A percentile compares a stretch with the other conserved stretches of the same genome.
These are phyloP conservation scores for Tipula helvola DNA, from an alignment of 2,888 invertebrate genomes.

Conservation along the genomic window DNA sequence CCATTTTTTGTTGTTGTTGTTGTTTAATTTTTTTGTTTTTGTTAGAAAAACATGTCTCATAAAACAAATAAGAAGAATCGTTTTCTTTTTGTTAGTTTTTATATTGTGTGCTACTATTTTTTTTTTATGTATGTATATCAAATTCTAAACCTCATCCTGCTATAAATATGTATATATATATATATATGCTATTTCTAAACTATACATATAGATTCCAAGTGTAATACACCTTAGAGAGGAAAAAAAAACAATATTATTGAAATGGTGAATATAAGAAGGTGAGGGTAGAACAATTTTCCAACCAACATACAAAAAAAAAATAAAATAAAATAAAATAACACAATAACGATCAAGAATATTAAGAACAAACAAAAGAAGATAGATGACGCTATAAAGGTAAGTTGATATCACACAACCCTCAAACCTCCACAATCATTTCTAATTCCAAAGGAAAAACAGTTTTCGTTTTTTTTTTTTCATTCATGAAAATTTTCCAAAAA, in stretches of 20 bases:
- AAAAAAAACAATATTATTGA: not conserved
- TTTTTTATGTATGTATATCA: not conserved
- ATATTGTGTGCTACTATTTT: not conserved
- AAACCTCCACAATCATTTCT: not conserved
- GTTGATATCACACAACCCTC: not conserved
- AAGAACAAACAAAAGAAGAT: conserved; percentile 4
- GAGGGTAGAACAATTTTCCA: not conserved
- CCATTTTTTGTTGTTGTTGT: not conserved
- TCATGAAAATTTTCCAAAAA: not conserved
- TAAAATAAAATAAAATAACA: too few species aligned
- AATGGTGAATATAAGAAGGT: not conserved
- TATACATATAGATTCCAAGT: not conserved
- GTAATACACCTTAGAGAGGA: not conserved
- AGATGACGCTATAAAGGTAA: not conserved
- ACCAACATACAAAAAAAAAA: not conserved
- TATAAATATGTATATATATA: not conserved
- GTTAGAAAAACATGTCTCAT: conserved; percentile 11
- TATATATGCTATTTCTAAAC: not conserved
- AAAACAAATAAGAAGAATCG: conserved; percentile 10
- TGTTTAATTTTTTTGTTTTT: not conserved
- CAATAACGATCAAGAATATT: conserved; percentile 4
- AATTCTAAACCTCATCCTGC: not conserved
- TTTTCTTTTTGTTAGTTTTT: not conserved
- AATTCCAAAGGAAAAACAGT: not conserved
- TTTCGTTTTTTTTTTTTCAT: not conserved